A percentile compares a stretch with the other conserved stretches of the same genome.
phyloP scores from a whole-genome alignment of 1,140 invertebrate genomes.

The Drosophila funebris region DNA sequence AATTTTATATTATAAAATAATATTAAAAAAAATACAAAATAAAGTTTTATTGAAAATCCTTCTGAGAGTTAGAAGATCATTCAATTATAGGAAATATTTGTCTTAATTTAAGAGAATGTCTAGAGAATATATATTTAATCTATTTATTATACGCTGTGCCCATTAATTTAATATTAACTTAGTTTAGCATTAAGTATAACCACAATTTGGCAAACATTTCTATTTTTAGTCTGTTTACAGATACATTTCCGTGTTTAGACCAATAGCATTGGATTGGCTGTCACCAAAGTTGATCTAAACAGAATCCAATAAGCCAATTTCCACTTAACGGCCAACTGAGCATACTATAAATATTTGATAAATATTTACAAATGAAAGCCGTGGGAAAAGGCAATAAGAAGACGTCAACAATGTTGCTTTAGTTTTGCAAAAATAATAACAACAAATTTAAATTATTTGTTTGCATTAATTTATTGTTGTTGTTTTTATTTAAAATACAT shows the following conservation, averaged over 20 bases:
- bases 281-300: conserved; percentile 38
- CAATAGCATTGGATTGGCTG: conserved; percentile 3
- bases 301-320: conserved; percentile 16
- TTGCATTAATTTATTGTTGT: conserved; percentile 31
- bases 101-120: no score
- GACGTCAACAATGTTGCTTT: conserved; percentile 25
- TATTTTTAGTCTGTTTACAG: conserved; percentile 42
- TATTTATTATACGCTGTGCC: no score
- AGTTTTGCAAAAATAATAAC: conserved; percentile 38
- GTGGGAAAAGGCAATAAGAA: conserved; percentile 67
- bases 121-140: no score
- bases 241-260: conserved; percentile 7
- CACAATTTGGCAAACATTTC: not conserved
- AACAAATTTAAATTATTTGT: conserved; percentile 18
- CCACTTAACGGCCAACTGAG: conserved; percentile 11
- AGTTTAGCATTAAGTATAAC: no score
- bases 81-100: no score
- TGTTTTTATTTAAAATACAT: conserved; percentile 32
- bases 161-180: no score
- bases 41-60: no score
- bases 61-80: no score
- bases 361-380: conserved; percentile 72
- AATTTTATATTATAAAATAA: no score
- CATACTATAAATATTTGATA: conserved; percentile 33
- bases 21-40: no score